Conservation (phyloP, 2,113 vertebrate genomes). For the Gadus chalcogrammus region DNA sequence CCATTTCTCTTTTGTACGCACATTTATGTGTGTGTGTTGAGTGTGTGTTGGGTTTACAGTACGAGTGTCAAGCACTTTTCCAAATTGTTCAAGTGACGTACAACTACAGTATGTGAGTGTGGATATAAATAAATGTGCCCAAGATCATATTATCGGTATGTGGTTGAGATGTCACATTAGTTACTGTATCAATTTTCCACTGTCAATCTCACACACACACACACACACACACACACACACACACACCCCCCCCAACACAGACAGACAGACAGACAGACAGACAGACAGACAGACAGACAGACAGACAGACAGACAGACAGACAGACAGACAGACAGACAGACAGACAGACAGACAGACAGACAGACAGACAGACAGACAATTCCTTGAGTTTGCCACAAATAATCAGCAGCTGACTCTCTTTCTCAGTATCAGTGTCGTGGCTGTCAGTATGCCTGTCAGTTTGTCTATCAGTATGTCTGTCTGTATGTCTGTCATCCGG, state of each 20-base stretch:
- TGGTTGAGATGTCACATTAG: slow-evolving; percentile 34
- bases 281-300: not conserved
- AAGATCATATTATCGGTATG: not conserved
- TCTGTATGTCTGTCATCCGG: not conserved
- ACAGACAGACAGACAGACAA: too few relatives aligned
- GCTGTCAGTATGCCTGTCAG: not conserved
- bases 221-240: not conserved
- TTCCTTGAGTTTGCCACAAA: too few relatives aligned
- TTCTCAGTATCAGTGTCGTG: not conserved
- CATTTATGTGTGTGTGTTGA: too few relatives aligned
- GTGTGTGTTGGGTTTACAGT: too few relatives aligned
- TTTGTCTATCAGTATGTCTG: not conserved
- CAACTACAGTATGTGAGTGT: not conserved
- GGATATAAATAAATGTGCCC: not conserved
- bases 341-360: too few relatives aligned
- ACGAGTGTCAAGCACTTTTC: too few relatives aligned
- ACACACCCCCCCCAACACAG: too few relatives aligned
- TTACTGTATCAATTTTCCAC: slow-evolving; percentile 44
- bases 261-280: not conserved
- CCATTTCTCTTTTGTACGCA: too few relatives aligned
- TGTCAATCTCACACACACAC: slow-evolving; percentile 12
- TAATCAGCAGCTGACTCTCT: too few relatives aligned
- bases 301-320: not conserved
- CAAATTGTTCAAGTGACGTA: too few relatives aligned
- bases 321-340: too few relatives aligned